Evolutionary conservation across 1,140 invertebrate species (phyloP).

Genomic region (Oedothorax gibbosus): DNA sequence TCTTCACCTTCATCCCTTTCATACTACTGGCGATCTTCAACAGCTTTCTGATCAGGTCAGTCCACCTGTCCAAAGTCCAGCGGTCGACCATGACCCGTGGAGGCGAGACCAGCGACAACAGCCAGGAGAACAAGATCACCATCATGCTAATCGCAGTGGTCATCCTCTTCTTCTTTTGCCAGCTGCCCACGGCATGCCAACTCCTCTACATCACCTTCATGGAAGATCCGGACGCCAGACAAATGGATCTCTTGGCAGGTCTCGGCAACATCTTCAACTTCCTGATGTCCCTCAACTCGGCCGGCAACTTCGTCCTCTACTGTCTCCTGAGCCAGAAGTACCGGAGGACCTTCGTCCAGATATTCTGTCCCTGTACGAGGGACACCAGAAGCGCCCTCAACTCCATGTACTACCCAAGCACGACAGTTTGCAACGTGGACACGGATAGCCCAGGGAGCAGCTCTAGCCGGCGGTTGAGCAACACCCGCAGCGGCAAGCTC

Average conservation of each 20-base stretch:
- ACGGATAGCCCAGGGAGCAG: conserved; percentile 55
- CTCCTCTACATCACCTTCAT: conserved; percentile 72
- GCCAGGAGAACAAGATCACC: conserved; percentile 80
- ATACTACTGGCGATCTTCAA: conserved; percentile 79
- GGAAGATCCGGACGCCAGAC: conserved; percentile 64
- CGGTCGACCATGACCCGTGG: conserved; percentile 72
- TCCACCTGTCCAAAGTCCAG: conserved; percentile 73
- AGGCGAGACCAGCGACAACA: conserved; percentile 63
- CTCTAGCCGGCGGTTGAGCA: conserved; percentile 26
- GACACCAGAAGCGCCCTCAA: conserved; percentile 30
- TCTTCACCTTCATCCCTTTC: conserved; percentile 78
- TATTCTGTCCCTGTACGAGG: conserved; percentile 73
- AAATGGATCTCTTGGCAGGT: conserved; percentile 69
- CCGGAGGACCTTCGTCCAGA: conserved; percentile 76
- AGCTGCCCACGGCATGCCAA: conserved; percentile 76
- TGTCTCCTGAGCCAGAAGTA: conserved; percentile 83
- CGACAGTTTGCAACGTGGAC: conserved; percentile 44
- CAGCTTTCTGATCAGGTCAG: conserved; percentile 77
- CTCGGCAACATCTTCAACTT: conserved; percentile 81
- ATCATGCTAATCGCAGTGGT: conserved; percentile 82
- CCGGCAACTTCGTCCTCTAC: conserved; percentile 81
- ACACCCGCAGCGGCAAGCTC: background rate
- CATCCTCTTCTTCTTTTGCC: conserved; percentile 80
- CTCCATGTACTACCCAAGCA: conserved; percentile 60
- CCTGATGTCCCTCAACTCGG: conserved; percentile 78